Conservation (phyloP, 2,113 vertebrate species). For the Dipodomys merriami region DNA sequence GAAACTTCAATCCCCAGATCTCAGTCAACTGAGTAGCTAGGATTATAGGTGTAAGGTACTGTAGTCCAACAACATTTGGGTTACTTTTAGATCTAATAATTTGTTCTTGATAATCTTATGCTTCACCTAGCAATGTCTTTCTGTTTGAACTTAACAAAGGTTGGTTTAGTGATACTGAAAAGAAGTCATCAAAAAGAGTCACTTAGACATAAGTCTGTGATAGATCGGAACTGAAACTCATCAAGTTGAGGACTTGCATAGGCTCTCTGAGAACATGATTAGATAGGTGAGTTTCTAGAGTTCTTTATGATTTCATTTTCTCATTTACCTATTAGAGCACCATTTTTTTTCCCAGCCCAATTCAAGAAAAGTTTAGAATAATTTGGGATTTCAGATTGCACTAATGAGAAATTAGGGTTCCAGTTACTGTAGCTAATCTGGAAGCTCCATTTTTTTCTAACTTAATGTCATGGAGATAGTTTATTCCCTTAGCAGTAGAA, state of each 20-base stretch:
- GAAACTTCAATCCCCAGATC: too few relatives aligned
- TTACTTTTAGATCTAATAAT: neutral
- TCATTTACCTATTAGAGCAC: neutral
- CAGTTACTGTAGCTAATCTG: neutral
- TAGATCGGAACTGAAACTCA: neutral
- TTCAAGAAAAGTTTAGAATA: conserved; percentile 24
- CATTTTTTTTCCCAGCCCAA: neutral
- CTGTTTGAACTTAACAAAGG: neutral
- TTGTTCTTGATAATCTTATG: neutral
- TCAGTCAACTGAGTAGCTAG: too few relatives aligned
- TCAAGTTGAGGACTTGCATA: neutral
- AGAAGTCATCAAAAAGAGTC: neutral
- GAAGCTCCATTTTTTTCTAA: neutral
- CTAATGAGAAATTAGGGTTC: neutral
- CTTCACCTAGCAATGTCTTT: neutral
- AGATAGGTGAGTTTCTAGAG: neutral
- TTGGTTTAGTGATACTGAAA: neutral
- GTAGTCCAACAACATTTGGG: neutral
- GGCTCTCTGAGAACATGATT: neutral
- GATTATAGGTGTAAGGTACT: too few relatives aligned
- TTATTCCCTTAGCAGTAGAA: neutral
- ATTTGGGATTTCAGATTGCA: neutral
- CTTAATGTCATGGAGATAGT: neutral
- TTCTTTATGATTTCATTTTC: neutral
- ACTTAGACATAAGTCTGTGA: neutral